A percentile compares a stretch with the other conserved stretches of the same genome.
Evolutionary conservation across 2,113 vertebrate species (phyloP).

Genomic region (Cyanoliseus patagonus): DNA sequence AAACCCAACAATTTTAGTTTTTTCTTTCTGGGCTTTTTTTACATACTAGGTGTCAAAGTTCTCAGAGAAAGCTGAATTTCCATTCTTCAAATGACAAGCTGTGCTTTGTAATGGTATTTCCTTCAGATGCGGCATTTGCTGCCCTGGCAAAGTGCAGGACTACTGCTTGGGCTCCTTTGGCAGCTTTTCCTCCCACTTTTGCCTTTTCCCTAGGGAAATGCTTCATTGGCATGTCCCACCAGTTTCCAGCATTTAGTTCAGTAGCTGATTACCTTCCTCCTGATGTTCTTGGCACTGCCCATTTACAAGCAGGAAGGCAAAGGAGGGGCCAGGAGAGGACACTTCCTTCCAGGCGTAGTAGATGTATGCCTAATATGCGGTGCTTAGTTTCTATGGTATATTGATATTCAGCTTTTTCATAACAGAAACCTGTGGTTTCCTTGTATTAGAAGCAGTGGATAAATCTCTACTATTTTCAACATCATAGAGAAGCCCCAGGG

Average conservation of each 20-base stretch:
- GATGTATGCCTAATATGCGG: background rate
- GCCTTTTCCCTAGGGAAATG: background rate
- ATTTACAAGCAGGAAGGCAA: background rate
- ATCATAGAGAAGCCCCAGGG: background rate
- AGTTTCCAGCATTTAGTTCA: background rate
- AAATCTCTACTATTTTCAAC: background rate
- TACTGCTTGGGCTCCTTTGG: background rate
- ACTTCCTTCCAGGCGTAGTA: background rate
- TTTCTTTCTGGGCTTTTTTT: background rate
- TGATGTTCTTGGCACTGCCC: background rate
- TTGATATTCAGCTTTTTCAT: background rate
- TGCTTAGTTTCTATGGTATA: background rate
- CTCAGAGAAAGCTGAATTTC: conserved; percentile 20
- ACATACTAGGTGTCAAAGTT: conserved; percentile 14
- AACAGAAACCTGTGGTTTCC: background rate
- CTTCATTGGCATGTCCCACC: background rate
- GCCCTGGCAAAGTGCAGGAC: background rate
- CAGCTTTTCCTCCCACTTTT: background rate
- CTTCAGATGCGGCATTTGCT: conserved; percentile 29
- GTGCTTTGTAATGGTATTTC: background rate
- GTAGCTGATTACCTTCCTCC: background rate
- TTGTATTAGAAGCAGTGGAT: background rate
- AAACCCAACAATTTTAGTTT: background rate
- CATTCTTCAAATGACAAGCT: conserved; percentile 15
- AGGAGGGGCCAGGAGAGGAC: background rate